These are phyloP conservation scores for Noctua janthe DNA, from an alignment of 2,888 invertebrate genomes.

Conservation along the genomic window DNA sequence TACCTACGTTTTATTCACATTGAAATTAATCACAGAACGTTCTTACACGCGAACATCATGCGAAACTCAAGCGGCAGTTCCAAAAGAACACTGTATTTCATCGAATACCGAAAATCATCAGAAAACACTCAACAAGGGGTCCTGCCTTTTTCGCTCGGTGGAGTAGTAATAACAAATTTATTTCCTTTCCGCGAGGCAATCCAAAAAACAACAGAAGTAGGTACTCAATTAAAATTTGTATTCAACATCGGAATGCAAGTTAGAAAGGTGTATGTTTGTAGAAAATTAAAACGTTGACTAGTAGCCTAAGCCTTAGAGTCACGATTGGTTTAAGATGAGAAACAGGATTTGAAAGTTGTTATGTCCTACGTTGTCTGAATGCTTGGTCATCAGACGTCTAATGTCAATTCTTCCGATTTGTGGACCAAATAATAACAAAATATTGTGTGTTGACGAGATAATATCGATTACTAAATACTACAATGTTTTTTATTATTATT, in stretches of 20 bases:
- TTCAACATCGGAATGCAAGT: conserved; percentile 4
- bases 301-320: background rate
- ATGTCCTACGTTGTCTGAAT: background rate
- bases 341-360: background rate
- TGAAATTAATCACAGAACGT: background rate
- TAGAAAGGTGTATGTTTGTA: conserved; percentile 4
- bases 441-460: background rate
- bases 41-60: background rate
- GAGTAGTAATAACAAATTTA: background rate
- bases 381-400: background rate
- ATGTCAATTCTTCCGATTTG: background rate
- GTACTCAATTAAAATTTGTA: background rate
- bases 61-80: background rate
- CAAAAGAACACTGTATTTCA: background rate
- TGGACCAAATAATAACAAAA: background rate
- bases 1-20: background rate
- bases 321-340: background rate
- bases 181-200: background rate
- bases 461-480: background rate
- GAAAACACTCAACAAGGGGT: background rate
- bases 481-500: background rate
- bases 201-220: background rate
- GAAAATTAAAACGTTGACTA: background rate
- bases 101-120: background rate
- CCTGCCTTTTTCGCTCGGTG: background rate